phyloP scores from a whole-genome alignment of 2,888 invertebrate genomes.

The Trachelus troglodyta region DNA sequence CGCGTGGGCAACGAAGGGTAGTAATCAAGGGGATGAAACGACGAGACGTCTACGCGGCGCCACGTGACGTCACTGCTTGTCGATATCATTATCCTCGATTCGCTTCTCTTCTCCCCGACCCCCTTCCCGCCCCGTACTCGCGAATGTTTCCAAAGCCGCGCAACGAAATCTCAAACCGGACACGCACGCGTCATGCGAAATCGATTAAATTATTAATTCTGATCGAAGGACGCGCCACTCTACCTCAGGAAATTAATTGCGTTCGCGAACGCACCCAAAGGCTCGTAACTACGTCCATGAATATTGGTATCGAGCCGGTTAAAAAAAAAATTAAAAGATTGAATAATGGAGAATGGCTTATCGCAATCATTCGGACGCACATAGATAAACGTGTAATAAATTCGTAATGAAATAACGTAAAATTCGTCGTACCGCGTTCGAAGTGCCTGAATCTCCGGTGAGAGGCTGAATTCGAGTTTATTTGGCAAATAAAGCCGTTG shows the following conservation, averaged over 20 bases:
- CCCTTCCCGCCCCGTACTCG: neutral
- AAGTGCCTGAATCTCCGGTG: neutral
- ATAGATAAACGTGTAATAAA: neutral
- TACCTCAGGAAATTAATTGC: neutral
- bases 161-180: neutral
- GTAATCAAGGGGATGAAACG: conserved; percentile 4
- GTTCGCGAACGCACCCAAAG: neutral
- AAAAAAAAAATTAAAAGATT: neutral
- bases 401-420: neutral
- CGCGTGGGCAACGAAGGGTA: neutral
- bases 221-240: neutral
- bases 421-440: neutral
- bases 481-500: neutral
- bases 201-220: neutral
- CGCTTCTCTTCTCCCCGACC: neutral
- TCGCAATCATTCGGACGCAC: neutral
- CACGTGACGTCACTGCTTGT: conserved; percentile 5
- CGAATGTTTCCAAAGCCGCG: neutral
- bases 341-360: neutral
- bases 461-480: neutral
- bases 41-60: conserved; percentile 5
- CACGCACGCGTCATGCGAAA: neutral
- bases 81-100: neutral
- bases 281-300: neutral
- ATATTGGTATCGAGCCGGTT: neutral